These are phyloP conservation scores for Caenorhabditis uteleia DNA, from an alignment of 2,888 invertebrate species.

Conservation along the genomic window DNA sequence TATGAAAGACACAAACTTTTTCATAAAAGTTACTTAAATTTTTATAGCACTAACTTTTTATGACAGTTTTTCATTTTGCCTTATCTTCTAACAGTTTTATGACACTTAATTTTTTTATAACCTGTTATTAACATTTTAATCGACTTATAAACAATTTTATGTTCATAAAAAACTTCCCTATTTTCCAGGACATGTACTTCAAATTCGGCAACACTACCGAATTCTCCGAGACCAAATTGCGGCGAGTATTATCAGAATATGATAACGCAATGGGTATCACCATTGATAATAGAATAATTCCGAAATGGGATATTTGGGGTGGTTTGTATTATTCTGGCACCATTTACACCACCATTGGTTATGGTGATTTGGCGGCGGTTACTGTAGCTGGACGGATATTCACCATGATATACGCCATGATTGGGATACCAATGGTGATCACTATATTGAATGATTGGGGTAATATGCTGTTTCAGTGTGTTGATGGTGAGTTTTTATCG, in stretches of 20 bases:
- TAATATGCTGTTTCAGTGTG: slow-evolving; percentile 78
- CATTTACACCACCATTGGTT: slow-evolving; percentile 72
- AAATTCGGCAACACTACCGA: slow-evolving; percentile 14
- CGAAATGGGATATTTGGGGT: slow-evolving; percentile 70
- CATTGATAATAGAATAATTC: slow-evolving; percentile 22
- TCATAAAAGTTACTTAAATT: too few relatives aligned
- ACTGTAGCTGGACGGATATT: slow-evolving; percentile 84
- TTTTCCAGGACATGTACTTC: slow-evolving; percentile 35
- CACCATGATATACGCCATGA: slow-evolving; percentile 88
- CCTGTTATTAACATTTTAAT: too few relatives aligned
- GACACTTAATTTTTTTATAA: too few relatives aligned
- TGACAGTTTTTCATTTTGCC: too few relatives aligned
- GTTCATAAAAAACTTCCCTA: too few relatives aligned
- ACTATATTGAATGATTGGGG: slow-evolving; percentile 93
- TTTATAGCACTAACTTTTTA: too few relatives aligned
- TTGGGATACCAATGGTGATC: slow-evolving; percentile 93
- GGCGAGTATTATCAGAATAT: slow-evolving; percentile 43
- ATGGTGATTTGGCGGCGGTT: slow-evolving; percentile 90
- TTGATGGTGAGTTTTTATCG: slow-evolving; percentile 47
- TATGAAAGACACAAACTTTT: too few relatives aligned
- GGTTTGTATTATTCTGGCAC: slow-evolving; percentile 72
- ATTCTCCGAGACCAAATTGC: slow-evolving; percentile 40
- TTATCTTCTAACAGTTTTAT: too few relatives aligned
- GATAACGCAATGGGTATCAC: slow-evolving; percentile 46
- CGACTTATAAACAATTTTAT: not conserved